Evolutionary conservation across 2,113 vertebrate species (phyloP).

Genomic region (Catagonus wagneri): DNA sequence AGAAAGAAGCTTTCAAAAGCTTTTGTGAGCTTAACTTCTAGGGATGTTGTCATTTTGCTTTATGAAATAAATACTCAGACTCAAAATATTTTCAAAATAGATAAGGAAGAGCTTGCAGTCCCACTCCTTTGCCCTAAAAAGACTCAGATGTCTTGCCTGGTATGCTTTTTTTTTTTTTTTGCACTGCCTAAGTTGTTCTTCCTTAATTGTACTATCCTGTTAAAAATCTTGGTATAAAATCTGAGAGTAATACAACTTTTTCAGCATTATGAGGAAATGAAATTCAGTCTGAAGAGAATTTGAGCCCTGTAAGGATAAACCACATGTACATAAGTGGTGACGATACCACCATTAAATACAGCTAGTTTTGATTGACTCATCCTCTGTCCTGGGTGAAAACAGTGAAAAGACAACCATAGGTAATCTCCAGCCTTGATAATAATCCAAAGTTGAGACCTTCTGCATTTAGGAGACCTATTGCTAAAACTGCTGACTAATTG

Average conservation of each 20-base stretch:
- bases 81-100: constrained; percentile 6
- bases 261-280: neutral
- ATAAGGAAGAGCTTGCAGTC: neutral
- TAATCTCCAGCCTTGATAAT: neutral
- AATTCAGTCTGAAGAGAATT: neutral
- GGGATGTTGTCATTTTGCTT: neutral
- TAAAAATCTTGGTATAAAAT: neutral
- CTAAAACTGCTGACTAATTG: neutral
- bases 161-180: neutral
- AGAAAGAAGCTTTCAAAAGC: neutral
- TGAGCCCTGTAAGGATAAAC: neutral
- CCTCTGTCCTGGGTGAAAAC: neutral
- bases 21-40: neutral
- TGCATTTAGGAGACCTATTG: neutral
- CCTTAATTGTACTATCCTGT: neutral
- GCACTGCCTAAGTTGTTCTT: neutral
- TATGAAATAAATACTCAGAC: neutral
- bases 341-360: neutral
- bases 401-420: neutral
- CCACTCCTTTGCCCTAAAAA: neutral
- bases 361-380: neutral
- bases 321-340: neutral
- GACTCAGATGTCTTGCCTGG: neutral
- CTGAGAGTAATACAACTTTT: neutral
- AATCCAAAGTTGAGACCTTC: neutral